Percentiles rank a stretch among this genome's conserved stretches.
phyloP scores from a whole-genome alignment of 35 echinoderm and acorn worm species.

The Chiridota heheva region DNA sequence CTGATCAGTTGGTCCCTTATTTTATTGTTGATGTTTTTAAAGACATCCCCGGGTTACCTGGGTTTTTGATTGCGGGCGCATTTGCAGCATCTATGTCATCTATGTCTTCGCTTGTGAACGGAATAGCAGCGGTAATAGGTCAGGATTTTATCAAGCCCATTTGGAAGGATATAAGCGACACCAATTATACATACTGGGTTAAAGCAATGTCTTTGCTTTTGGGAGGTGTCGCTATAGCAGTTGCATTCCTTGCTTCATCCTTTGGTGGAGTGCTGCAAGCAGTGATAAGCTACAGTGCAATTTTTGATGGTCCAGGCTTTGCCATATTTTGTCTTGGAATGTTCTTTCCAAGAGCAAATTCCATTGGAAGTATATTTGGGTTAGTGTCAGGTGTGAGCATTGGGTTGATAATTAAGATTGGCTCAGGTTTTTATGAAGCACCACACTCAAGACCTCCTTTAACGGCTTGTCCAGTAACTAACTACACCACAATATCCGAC shows the following conservation, averaged over 20 bases:
- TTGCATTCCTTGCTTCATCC: slow-evolving; percentile 25
- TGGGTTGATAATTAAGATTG: slow-evolving; percentile 18
- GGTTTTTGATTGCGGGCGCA: slow-evolving; percentile 14
- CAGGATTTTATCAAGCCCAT: slow-evolving; percentile 21
- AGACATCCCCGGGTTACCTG: slow-evolving; percentile 15
- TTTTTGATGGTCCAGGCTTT: background rate
- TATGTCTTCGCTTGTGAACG: slow-evolving; percentile 30
- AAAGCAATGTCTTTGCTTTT: slow-evolving; percentile 7
- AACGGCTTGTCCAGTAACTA: background rate
- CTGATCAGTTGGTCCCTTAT: slow-evolving; percentile 22
- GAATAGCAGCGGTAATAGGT: slow-evolving; percentile 16
- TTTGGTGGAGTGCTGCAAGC: slow-evolving; percentile 38
- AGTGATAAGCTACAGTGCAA: background rate
- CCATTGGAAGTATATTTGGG: slow-evolving; percentile 5
- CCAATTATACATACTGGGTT: background rate
- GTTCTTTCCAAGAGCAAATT: slow-evolving; percentile 25
- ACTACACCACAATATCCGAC: background rate
- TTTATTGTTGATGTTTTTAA: slow-evolving; percentile 31
- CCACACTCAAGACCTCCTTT: background rate
- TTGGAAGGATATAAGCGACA: background rate
- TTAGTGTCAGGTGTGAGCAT: background rate
- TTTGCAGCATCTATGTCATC: slow-evolving; percentile 30
- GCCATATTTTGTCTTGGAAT: slow-evolving; percentile 35
- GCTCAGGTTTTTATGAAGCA: slow-evolving; percentile 4
- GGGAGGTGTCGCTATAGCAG: background rate